phyloP scores from a whole-genome alignment of 1,140 invertebrate species.

The Stegodyphus mimosarum region DNA sequence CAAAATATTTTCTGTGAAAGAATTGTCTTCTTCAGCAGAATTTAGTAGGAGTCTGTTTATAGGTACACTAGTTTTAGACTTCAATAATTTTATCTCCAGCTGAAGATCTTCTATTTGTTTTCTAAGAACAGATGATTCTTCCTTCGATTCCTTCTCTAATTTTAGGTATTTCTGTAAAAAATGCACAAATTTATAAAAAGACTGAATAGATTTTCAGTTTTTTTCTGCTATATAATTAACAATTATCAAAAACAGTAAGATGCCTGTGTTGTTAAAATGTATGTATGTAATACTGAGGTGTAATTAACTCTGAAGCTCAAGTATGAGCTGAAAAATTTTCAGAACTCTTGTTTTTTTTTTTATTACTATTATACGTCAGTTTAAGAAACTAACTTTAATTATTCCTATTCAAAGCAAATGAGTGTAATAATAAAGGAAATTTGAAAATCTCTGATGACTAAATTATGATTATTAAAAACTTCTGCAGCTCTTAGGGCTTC shows the following conservation, averaged over 20 bases:
- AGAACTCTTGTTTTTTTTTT: no score
- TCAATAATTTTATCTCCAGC: conserved; percentile 3
- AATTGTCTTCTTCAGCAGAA: neutral
- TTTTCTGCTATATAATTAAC: neutral
- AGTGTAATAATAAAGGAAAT: no score
- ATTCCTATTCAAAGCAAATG: no score
- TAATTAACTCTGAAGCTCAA: neutral
- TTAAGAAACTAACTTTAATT: no score
- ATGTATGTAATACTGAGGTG: neutral
- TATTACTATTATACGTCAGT: no score
- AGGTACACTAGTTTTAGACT: neutral
- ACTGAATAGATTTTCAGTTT: neutral
- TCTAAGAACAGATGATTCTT: conserved; percentile 20
- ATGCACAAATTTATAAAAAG: neutral
- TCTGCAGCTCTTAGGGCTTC: no score
- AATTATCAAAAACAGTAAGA: no score
- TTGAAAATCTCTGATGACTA: no score
- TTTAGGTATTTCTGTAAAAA: conserved; percentile 42
- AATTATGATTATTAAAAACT: no score
- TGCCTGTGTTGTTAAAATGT: no score
- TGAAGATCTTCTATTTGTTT: conserved; percentile 18
- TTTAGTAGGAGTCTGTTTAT: no score
- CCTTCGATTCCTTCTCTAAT: conserved; percentile 40
- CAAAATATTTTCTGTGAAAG: neutral
- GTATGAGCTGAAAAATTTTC: neutral